A percentile compares a stretch with the other conserved stretches of the same genome.
Conservation (phyloP, 2,888 invertebrate genomes). For the Abrostola triplasia region DNA sequence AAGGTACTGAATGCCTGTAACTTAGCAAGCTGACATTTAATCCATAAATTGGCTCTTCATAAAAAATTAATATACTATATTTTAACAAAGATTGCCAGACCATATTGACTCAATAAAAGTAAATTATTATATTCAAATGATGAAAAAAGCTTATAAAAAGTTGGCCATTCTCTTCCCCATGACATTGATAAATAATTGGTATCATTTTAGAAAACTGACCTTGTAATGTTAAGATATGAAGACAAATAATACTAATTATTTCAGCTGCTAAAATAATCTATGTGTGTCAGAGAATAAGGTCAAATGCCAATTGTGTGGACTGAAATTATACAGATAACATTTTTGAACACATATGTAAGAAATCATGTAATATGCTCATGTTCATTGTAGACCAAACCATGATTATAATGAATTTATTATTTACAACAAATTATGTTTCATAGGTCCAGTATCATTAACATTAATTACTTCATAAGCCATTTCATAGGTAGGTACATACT, state of each 20-base stretch:
- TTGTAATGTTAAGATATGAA: neutral
- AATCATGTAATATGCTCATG: neutral
- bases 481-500: no score
- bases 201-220: neutral
- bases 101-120: no score
- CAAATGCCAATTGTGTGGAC: conserved; percentile 28
- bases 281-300: conserved; percentile 31
- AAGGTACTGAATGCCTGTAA: no score
- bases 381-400: neutral
- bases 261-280: conserved; percentile 26
- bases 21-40: no score
- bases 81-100: no score
- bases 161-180: neutral
- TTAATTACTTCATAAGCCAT: no score
- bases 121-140: no score
- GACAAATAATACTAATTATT: conserved; percentile 8
- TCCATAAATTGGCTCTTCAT: no score
- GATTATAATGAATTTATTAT: neutral
- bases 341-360: neutral
- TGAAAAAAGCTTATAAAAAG: no score
- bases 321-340: conserved; percentile 15
- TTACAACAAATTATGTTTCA: no score
- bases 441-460: no score
- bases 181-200: neutral
- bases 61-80: no score